Percentiles rank a stretch among this genome's conserved stretches.
Conservation (phyloP, 2,888 invertebrate species). For the Syrphus vitripennis region DNA sequence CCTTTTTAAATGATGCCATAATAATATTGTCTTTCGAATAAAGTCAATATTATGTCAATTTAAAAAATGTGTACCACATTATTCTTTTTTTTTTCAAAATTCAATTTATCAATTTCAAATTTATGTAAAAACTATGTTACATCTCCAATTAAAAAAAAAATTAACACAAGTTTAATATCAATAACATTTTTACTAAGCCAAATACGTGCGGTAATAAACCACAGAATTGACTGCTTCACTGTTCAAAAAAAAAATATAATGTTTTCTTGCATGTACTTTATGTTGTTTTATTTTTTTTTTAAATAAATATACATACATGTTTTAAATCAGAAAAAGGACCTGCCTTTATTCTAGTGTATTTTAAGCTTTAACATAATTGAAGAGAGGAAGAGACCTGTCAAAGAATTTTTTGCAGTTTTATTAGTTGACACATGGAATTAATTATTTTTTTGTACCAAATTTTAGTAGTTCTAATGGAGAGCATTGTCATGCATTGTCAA, state of each 20-base stretch:
- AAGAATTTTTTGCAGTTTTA: background rate
- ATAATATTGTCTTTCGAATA: no score
- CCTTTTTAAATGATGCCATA: no score
- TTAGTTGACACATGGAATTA: background rate
- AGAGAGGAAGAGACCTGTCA: background rate
- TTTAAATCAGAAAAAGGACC: background rate
- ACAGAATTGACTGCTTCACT: background rate
- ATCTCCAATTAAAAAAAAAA: background rate
- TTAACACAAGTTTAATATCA: no score
- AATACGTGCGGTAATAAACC: background rate
- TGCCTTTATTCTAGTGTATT: background rate
- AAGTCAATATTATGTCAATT: no score
- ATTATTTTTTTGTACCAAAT: background rate
- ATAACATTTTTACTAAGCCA: background rate
- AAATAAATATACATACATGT: background rate
- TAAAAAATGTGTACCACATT: background rate
- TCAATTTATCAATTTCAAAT: background rate
- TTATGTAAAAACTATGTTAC: background rate
- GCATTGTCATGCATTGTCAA: conserved; percentile 13
- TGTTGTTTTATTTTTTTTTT: background rate
- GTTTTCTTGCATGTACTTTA: background rate
- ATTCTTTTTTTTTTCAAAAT: background rate
- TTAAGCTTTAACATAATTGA: background rate
- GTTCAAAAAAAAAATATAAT: background rate
- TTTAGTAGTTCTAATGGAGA: background rate